Evolutionary conservation across 2,797 vertebrate species (phyloP).

Genomic region (Tragopan temminckii): DNA sequence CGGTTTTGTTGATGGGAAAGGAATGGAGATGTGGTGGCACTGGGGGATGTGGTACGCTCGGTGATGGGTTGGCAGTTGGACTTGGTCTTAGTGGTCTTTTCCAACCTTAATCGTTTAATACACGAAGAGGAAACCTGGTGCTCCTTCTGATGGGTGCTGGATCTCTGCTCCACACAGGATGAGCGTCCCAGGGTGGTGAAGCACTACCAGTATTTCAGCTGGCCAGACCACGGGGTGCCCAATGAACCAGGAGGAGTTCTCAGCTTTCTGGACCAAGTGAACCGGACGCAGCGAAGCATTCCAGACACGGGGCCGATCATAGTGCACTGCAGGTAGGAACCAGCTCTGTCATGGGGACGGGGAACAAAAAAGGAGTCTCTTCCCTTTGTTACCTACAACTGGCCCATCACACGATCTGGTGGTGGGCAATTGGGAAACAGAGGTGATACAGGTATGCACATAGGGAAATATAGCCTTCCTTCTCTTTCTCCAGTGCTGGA

Average conservation of each 20-base stretch:
- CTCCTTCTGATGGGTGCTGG: neutral
- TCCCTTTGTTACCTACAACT: neutral
- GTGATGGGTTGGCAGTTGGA: too few species aligned
- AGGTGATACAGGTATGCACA: fast-evolving
- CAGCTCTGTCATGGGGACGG: neutral
- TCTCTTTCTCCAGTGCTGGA: constrained; percentile 81
- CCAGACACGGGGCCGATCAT: constrained; percentile 87
- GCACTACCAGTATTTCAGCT: constrained; percentile 93
- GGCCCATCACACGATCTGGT: fast-evolving
- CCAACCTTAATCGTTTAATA: too few species aligned
- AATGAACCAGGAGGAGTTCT: constrained; percentile 89
- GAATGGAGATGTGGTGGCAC: neutral
- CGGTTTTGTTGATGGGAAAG: neutral
- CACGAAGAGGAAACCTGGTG: neutral
- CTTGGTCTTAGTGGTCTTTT: too few species aligned
- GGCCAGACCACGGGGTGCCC: constrained; percentile 92
- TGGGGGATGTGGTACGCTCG: too few species aligned
- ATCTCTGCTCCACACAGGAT: constrained; percentile 71
- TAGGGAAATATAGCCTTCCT: neutral
- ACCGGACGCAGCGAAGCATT: constrained; percentile 85
- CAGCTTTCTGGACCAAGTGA: constrained; percentile 90
- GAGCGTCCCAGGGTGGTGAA: constrained; percentile 84
- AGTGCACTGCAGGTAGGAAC: constrained; percentile 90
- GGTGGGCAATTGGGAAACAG: neutral
- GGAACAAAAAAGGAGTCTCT: fast-evolving